Conservation (phyloP, 2,888 invertebrate species). For the Barypeithes pellucidus region DNA sequence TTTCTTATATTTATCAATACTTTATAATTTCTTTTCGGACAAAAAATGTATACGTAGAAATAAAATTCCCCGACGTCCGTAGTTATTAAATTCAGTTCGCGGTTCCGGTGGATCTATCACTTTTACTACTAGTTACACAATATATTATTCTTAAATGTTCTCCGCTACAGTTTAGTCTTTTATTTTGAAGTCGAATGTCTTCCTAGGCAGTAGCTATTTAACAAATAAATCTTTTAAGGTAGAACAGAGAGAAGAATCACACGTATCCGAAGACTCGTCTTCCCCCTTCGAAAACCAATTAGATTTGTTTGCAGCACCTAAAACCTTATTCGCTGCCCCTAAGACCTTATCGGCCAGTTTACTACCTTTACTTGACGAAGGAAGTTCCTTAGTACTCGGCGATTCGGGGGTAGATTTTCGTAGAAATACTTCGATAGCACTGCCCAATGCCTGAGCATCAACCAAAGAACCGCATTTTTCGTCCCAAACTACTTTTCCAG, state of each 20-base stretch:
- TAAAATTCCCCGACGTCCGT: too few relatives aligned
- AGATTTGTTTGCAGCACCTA: constrained; percentile 40
- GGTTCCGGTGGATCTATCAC: too few relatives aligned
- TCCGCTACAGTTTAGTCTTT: constrained; percentile 15
- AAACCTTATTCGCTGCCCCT: constrained; percentile 51
- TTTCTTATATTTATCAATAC: too few relatives aligned
- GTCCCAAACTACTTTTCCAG: constrained; percentile 80
- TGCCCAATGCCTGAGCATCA: constrained; percentile 86
- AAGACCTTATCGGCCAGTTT: constrained; percentile 56
- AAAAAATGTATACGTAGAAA: too few relatives aligned
- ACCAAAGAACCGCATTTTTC: constrained; percentile 84
- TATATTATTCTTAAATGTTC: too few relatives aligned
- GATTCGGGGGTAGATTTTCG: constrained; percentile 75
- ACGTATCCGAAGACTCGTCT: constrained; percentile 78
- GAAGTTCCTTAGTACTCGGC: constrained; percentile 59
- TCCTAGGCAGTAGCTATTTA: constrained; percentile 72
- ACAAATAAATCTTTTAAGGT: constrained; percentile 90
- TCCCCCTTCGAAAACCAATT: constrained; percentile 79
- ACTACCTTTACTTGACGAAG: constrained; percentile 56
- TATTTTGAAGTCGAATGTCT: background rate
- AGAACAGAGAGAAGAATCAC: constrained; percentile 87
- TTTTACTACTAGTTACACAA: too few relatives aligned
- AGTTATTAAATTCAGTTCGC: too few relatives aligned
- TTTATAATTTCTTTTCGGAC: too few relatives aligned
- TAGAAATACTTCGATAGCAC: constrained; percentile 88